phyloP scores from a whole-genome alignment of 2,113 vertebrate species.

The Erythrocercus mccallii region DNA sequence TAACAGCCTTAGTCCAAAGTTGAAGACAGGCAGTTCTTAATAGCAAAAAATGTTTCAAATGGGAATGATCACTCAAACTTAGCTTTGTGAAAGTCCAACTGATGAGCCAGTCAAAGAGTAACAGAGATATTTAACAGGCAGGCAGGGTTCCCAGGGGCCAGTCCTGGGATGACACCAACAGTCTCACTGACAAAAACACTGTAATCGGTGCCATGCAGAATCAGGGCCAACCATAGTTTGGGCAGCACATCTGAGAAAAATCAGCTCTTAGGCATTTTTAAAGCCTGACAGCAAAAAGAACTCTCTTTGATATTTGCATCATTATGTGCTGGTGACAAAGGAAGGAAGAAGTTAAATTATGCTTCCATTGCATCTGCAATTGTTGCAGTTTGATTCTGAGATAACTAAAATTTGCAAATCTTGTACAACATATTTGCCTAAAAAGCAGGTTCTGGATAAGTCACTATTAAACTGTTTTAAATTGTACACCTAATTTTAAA shows the following conservation, averaged over 20 bases:
- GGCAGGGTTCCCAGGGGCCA: neutral
- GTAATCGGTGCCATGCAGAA: neutral
- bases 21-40: neutral
- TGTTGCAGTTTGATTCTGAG: neutral
- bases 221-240: fast-evolving
- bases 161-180: neutral
- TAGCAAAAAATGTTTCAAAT: neutral
- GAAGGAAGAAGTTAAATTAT: neutral
- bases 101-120: neutral
- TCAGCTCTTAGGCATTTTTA: neutral
- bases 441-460: neutral
- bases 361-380: neutral
- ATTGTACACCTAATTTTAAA: neutral
- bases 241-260: neutral
- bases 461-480: neutral
- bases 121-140: neutral
- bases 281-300: neutral
- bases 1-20: neutral
- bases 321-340: neutral
- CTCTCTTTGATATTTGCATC: neutral
- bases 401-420: neutral
- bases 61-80: neutral
- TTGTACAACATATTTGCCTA: neutral
- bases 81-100: neutral
- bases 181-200: neutral